These are phyloP conservation scores for Odontomyia ornata DNA, from an alignment of 2,888 invertebrate genomes.

Conservation along the genomic window DNA sequence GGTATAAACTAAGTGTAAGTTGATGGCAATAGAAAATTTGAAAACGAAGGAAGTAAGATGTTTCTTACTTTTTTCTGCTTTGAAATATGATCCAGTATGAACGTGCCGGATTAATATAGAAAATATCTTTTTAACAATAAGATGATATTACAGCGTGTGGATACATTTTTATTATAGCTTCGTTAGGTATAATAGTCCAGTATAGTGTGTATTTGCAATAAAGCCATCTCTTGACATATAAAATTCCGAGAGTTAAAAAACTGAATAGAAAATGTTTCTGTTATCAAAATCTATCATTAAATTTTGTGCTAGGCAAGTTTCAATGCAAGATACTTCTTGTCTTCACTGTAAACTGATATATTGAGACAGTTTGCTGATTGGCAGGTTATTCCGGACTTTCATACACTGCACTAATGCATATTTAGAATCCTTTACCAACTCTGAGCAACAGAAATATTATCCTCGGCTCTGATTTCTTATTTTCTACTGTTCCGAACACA, in stretches of 20 bases:
- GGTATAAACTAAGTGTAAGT: not conserved
- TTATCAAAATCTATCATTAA: not conserved
- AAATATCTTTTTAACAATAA: not conserved
- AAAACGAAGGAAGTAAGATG: conserved; percentile 9
- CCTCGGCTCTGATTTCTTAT: not conserved
- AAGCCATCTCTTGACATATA: not conserved
- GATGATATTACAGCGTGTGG: too few relatives aligned
- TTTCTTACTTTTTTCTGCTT: not conserved
- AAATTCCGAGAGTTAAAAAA: not conserved
- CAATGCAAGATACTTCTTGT: not conserved
- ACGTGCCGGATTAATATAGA: not conserved
- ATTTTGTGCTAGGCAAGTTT: too few relatives aligned
- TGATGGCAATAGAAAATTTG: not conserved
- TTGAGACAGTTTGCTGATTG: not conserved
- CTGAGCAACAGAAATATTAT: not conserved
- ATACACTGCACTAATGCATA: not conserved
- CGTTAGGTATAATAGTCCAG: too few relatives aligned
- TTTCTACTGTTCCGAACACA: too few relatives aligned
- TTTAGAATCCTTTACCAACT: not conserved
- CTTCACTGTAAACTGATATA: not conserved
- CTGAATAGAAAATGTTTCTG: not conserved
- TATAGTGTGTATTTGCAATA: not conserved
- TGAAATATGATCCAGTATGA: conserved; percentile 4
- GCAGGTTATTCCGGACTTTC: not conserved
- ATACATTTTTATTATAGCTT: too few relatives aligned